Evolutionary conservation across 2,113 vertebrate genomes (phyloP).

Genomic region (Alectura lathami): DNA sequence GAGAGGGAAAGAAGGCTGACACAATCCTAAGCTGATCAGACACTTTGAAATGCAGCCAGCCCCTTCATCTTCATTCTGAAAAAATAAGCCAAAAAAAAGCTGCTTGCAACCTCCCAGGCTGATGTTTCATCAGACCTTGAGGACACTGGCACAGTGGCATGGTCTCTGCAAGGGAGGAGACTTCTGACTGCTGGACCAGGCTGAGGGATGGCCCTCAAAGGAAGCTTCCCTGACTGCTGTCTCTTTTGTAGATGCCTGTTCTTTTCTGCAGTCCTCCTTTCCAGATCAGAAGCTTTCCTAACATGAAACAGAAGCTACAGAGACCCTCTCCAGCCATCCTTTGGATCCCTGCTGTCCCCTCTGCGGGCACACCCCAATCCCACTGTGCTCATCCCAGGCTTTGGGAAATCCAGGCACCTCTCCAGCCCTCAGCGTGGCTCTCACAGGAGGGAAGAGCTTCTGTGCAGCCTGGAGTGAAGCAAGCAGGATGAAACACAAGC

Average conservation of each 20-base stretch:
- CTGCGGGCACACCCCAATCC: not conserved
- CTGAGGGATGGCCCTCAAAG: not conserved
- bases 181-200: not conserved
- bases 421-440: not conserved
- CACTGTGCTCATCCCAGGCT: not conserved
- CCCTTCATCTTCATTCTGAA: not conserved
- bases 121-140: not conserved
- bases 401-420: not conserved
- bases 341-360: not conserved
- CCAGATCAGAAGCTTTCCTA: not conserved
- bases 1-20: not conserved
- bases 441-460: not conserved
- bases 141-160: not conserved
- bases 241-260: not conserved
- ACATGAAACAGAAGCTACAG: not conserved
- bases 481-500: not conserved
- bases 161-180: fast-evolving
- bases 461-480: not conserved
- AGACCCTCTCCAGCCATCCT: not conserved
- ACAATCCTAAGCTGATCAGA: not conserved
- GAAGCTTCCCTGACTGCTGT: not conserved
- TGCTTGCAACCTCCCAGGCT: not conserved
- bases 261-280: not conserved
- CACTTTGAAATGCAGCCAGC: not conserved
- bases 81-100: not conserved